Conservation (phyloP, 2,797 vertebrate species). For the Tadarida brasiliensis region DNA sequence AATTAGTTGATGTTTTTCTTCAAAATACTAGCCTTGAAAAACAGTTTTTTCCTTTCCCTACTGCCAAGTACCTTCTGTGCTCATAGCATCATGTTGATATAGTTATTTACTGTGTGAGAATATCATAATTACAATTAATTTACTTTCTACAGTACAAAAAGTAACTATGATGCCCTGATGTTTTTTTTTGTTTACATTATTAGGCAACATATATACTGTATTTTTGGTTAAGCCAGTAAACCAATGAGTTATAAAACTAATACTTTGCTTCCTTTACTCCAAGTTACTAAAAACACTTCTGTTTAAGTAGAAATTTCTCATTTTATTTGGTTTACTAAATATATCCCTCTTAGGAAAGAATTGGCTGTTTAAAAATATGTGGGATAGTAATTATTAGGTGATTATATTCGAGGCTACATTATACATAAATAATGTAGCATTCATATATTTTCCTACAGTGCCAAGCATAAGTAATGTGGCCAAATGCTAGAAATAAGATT, state of each 20-base stretch:
- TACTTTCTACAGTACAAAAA: conserved; percentile 43
- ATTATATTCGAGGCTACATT: conserved; percentile 59
- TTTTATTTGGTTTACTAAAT: conserved; percentile 78
- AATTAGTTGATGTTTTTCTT: conserved; percentile 56
- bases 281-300: conserved; percentile 60
- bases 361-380: conserved; percentile 61
- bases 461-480: conserved; percentile 34
- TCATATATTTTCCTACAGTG: conserved; percentile 51
- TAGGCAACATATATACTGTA: neutral
- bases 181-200: conserved; percentile 39
- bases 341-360: conserved; percentile 51
- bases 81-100: neutral
- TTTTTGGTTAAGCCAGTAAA: conserved; percentile 60
- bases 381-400: conserved; percentile 67
- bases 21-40: neutral
- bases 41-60: neutral
- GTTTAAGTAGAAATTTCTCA: conserved; percentile 56
- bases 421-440: conserved; percentile 54
- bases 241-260: conserved; percentile 51
- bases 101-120: conserved; percentile 40
- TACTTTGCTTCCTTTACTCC: conserved; percentile 43
- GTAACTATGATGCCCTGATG: neutral
- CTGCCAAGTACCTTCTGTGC: neutral
- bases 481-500: conserved; percentile 55
- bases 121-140: conserved; percentile 50